Conservation (phyloP, 2,888 invertebrate species). For the Pediacus dermestoides region DNA sequence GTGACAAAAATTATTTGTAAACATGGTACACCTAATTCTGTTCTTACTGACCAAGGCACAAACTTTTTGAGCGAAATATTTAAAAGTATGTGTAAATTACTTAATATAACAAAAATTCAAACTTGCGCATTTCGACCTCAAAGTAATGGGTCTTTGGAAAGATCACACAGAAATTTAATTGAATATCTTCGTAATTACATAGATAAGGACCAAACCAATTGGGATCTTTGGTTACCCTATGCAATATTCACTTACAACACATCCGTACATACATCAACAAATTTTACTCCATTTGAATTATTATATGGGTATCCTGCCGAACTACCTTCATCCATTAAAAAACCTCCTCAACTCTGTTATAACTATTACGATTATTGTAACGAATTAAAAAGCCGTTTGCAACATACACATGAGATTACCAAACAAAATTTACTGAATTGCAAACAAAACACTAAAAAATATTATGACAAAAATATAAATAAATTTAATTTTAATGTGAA, state of each 20-base stretch:
- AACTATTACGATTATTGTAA: constrained; percentile 14
- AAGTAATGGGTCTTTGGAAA: constrained; percentile 35
- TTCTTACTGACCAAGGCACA: constrained; percentile 34
- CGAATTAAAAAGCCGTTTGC: too few relatives aligned
- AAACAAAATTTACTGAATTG: too few relatives aligned
- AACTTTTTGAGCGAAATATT: constrained; percentile 33
- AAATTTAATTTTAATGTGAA: too few relatives aligned
- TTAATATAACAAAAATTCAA: constrained; percentile 28
- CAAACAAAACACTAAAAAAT: too few relatives aligned
- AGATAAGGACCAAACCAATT: too few relatives aligned
- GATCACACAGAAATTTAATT: constrained; percentile 33
- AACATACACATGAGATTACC: too few relatives aligned
- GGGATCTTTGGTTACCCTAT: too few relatives aligned
- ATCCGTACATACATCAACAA: constrained; percentile 20
- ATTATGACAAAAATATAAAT: too few relatives aligned
- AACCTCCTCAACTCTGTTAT: constrained; percentile 12
- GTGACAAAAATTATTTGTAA: constrained; percentile 27
- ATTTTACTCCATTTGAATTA: constrained; percentile 25
- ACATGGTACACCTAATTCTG: constrained; percentile 30
- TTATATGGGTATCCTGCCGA: constrained; percentile 25
- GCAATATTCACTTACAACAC: constrained; percentile 33
- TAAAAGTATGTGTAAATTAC: constrained; percentile 24
- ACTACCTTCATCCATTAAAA: constrained; percentile 21
- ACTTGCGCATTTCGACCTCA: constrained; percentile 34
- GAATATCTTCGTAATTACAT: too few relatives aligned